These are phyloP conservation scores for Ochropleura plecta DNA, from an alignment of 2,888 invertebrate species.

Conservation along the genomic window DNA sequence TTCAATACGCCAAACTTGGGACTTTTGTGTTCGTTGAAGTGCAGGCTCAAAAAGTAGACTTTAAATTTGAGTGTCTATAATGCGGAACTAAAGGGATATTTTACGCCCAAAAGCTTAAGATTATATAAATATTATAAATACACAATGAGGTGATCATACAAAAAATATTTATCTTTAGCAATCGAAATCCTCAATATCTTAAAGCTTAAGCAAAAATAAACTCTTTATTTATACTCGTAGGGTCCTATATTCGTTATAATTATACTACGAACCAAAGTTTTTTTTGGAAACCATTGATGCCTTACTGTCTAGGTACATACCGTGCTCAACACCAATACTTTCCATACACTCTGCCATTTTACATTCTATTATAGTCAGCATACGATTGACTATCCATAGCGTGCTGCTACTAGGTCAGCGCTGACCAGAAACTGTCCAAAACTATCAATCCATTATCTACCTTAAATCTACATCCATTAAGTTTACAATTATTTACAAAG, in stretches of 20 bases:
- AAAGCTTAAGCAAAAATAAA: slow-evolving; percentile 90
- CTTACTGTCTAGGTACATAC: slow-evolving; percentile 83
- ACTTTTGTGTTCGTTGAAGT: no score
- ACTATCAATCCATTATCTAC: slow-evolving; percentile 73
- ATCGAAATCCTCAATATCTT: slow-evolving; percentile 84
- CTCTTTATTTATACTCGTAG: slow-evolving; percentile 83
- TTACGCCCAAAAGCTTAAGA: slow-evolving; percentile 79
- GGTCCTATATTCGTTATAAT: slow-evolving; percentile 76
- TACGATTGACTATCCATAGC: slow-evolving; percentile 60
- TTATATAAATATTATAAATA: slow-evolving; percentile 80
- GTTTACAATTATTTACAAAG: slow-evolving; percentile 82
- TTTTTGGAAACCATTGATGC: slow-evolving; percentile 71
- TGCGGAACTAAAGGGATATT: slow-evolving; percentile 65
- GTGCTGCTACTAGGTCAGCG: slow-evolving; percentile 62
- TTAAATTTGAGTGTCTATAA: slow-evolving; percentile 59
- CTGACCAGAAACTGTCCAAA: slow-evolving; percentile 60
- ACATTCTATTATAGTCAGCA: slow-evolving; percentile 55
- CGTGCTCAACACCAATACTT: slow-evolving; percentile 83
- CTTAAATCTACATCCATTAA: slow-evolving; percentile 70
- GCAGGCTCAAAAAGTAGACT: slow-evolving; percentile 39
- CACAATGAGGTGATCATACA: slow-evolving; percentile 85
- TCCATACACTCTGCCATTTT: slow-evolving; percentile 69
- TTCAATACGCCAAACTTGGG: no score
- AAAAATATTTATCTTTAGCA: slow-evolving; percentile 88
- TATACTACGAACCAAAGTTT: slow-evolving; percentile 74